phyloP scores from a whole-genome alignment of 2,797 vertebrate genomes.

The Intellagama lesueurii region DNA sequence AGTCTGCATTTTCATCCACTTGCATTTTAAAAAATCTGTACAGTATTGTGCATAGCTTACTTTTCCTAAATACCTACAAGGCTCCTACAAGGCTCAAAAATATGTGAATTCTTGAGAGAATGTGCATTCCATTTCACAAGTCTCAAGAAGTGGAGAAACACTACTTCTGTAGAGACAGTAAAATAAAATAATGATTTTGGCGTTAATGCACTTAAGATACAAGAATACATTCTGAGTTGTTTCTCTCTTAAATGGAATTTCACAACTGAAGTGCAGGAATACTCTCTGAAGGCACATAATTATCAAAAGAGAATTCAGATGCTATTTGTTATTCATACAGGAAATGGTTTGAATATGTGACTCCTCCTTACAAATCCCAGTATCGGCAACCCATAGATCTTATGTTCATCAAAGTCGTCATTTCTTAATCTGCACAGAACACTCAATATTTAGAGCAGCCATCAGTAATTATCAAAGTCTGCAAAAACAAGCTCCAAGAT shows the following conservation, averaged over 20 bases:
- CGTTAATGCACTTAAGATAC: too few species aligned
- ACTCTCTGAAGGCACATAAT: background rate
- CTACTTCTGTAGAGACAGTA: too few species aligned
- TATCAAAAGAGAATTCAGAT: background rate
- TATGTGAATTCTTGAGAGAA: too few species aligned
- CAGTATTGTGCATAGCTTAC: too few species aligned
- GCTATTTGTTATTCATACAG: background rate
- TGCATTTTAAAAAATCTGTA: too few species aligned
- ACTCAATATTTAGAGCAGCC: background rate
- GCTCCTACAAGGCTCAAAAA: too few species aligned
- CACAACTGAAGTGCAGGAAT: background rate
- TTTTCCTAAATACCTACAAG: too few species aligned
- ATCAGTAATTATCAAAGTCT: background rate
- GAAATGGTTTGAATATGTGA: background rate
- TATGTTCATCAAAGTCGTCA: background rate
- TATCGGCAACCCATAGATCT: background rate
- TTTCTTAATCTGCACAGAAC: background rate
- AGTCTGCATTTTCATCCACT: too few species aligned
- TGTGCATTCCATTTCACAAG: too few species aligned
- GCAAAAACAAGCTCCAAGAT: background rate
- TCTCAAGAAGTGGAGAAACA: too few species aligned
- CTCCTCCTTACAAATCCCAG: background rate
- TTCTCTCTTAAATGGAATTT: background rate
- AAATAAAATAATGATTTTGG: too few species aligned
- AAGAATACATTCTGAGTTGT: background rate